Base-by-base conservation (phyloP, 2,797 vertebrate species). In the Gallinago nigripennis region DNA sequence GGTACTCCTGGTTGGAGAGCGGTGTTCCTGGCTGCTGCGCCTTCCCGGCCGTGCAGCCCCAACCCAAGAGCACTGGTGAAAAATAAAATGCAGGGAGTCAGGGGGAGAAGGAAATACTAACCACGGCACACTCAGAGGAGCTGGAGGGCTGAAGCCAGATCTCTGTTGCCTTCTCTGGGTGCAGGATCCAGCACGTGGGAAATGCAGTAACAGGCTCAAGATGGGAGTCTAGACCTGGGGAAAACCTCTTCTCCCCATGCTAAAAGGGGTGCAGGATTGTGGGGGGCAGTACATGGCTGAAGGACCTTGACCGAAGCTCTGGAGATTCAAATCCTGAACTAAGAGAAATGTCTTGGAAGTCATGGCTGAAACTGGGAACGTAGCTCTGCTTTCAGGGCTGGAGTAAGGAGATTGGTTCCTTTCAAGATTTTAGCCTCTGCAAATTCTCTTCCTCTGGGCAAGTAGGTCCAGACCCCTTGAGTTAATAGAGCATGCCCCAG, bases 1-100 rank as follows among this genome's bases (percentile, higher is more conserved):
- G 56, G 28, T 97, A 97, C 65, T 97, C 97, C 9, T 58, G 46
- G 20, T 94, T 13, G 0, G 95, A 96, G 31, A 97, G 97, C 2
- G 95, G 96, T 2, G 51, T 84, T 76, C 96, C 97, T 0, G 17
- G 85, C 45, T 69, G 66, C 60, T 92, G 75, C 1, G 46, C 63
- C 25, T 80, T 77, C 0, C 23, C 6, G 0, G 56, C 80, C 37
- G 8, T 8, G 84, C 50, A 76, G 57, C 88, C 56, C 92, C 92
- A 88, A 2, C 60, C 61, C 56, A 86, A 71, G 54, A 96, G 56
- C n/a, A 75, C 95, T 97, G 88, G 14, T 80, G 64, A 57, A 69
- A 93, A 83, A 90, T 6, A 72, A 83, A 82, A 63, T 16, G 48
- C 33, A 83, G 27, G 30, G 25, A 82, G 46, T 84, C 68, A 84